These are phyloP conservation scores for Sialis fuliginosa DNA, from an alignment of 2,888 invertebrate species.

Conservation along the genomic window DNA sequence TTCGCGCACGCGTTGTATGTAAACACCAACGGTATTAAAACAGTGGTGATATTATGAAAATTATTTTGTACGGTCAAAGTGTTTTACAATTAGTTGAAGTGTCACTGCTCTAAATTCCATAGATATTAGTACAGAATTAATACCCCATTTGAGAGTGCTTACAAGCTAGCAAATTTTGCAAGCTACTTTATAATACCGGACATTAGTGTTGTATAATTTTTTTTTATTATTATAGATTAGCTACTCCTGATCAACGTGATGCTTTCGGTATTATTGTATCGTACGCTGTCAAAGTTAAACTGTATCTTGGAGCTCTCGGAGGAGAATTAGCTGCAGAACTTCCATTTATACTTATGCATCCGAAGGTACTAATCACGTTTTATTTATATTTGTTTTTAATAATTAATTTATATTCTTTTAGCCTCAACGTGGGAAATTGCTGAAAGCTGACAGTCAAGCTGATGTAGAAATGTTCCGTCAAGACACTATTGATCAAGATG, in stretches of 20 bases:
- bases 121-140: background rate
- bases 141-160: too few relatives aligned
- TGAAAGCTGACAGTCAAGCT: conserved; percentile 53
- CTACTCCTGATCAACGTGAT: conserved; percentile 69
- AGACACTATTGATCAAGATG: conserved; percentile 37
- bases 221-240: conserved; percentile 29
- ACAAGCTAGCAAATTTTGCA: too few relatives aligned
- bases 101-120: too few relatives aligned
- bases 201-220: background rate
- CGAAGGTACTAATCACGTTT: conserved; percentile 39
- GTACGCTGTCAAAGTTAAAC: conserved; percentile 86
- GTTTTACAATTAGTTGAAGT: too few relatives aligned
- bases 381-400: background rate
- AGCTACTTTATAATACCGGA: too few relatives aligned
- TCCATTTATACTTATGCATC: conserved; percentile 84
- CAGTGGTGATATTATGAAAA: too few relatives aligned
- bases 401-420: conserved; percentile 15
- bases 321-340: conserved; percentile 84
- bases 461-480: conserved; percentile 55
- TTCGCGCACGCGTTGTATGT: too few relatives aligned
- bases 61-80: too few relatives aligned
- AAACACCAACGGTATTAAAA: too few relatives aligned
- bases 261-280: conserved; percentile 92
- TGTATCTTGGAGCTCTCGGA: conserved; percentile 81
- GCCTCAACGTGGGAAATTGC: conserved; percentile 34